A percentile compares a stretch with the other conserved stretches of the same genome.
phyloP scores from a whole-genome alignment of 2,113 vertebrate species.

The Sylvicapra grimmia region DNA sequence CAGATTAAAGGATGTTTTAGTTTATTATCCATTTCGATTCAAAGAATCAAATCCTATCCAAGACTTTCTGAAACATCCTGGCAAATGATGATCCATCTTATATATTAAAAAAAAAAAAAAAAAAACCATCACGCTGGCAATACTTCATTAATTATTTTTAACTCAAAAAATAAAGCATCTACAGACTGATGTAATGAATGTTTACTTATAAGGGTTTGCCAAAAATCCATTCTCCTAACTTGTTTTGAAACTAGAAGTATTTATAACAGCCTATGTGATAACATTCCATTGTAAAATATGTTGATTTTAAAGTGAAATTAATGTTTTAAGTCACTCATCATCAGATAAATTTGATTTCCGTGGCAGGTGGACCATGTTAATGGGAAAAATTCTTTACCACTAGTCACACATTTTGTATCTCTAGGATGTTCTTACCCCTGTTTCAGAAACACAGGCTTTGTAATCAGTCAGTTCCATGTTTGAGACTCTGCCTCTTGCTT shows the following conservation, averaged over 20 bases:
- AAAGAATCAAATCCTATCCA: background rate
- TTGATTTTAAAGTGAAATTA: background rate
- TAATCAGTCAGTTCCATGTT: background rate
- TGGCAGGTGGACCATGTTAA: background rate
- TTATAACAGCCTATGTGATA: background rate
- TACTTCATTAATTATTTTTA: background rate
- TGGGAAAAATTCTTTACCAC: background rate
- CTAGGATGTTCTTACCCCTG: background rate
- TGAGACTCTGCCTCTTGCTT: background rate
- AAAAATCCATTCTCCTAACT: background rate
- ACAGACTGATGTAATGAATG: background rate
- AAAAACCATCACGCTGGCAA: background rate
- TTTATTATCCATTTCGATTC: background rate
- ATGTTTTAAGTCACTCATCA: background rate
- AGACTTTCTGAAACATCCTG: background rate
- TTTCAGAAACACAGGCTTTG: background rate
- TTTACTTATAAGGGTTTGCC: background rate
- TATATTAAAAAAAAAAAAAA: background rate
- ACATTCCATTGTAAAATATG: background rate
- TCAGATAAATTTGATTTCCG: background rate
- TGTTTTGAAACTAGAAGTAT: background rate
- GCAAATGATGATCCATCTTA: background rate
- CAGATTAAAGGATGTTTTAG: background rate
- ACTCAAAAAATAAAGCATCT: background rate
- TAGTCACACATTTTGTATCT: background rate